Base-by-base conservation (phyloP, 2,113 vertebrate species). In the Urocolius indicus region DNA sequence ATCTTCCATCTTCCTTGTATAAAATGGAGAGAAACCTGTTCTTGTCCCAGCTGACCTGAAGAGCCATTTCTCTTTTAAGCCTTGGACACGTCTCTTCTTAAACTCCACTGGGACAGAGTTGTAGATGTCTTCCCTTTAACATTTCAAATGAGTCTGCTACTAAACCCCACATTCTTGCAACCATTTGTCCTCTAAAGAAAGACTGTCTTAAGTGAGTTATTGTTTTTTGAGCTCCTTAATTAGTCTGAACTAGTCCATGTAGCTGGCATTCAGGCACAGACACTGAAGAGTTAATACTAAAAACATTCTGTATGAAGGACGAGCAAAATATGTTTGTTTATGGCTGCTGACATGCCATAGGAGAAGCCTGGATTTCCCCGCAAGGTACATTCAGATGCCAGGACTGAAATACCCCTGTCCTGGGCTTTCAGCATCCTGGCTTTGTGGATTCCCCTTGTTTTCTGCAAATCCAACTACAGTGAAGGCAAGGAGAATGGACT, bases 231-330 rank as follows among this genome's bases (percentile, higher is more conserved):
- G 55, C 32, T 93, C 30, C 65, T 83, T 51, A 51, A 51, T 29
- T 65, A 17, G 24, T 36, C 66, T 75, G 23, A 90, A 84, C 10
- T 4, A 78, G 41, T 41, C 88, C 82, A 78, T 55, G 48, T 63
- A 87, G 74, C 38, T 46, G 38, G 14, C 24, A 30, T 30, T 87
- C 62, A 74, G 59, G 62, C 32, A 84, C 59, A 62, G 67, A 59
- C 34, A 67, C 54, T 84, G 66, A 85, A 89, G 19, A 91, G 43
- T 61, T 59, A 84, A 68, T 87, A 94, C 46, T 90, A 90, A 59
- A 95, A 87, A 84, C 12, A 6, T 20, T 62, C 57, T 41, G 20
- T 43, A 62, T 52, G 87, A 62, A 87, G 73, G 48, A 27, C 0
- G 0, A 85, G 71, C 49, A 77, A 65, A 80, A n/a, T 9, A 19